A percentile compares a stretch with the other conserved stretches of the same genome.
These are phyloP conservation scores for Bombus polaris DNA, from an alignment of 1,140 invertebrate genomes.

Conservation along the genomic window DNA sequence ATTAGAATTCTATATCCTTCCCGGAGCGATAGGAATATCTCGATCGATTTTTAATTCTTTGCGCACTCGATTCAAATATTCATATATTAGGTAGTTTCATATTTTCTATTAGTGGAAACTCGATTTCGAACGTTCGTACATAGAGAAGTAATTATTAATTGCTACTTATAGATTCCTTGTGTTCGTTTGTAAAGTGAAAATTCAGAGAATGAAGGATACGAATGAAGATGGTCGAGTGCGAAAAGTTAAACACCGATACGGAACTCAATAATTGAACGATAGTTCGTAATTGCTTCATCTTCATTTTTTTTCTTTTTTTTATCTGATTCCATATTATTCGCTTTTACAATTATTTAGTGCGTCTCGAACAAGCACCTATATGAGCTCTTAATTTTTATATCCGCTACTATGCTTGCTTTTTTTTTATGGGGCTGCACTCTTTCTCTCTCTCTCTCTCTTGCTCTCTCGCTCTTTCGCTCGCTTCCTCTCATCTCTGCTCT, in stretches of 20 bases:
- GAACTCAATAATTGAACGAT: slow-evolving; percentile 50
- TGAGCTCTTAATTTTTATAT: slow-evolving; percentile 43
- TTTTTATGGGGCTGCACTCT: slow-evolving; percentile 7
- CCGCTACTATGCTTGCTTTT: slow-evolving; percentile 42
- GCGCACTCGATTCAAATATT: slow-evolving; percentile 1
- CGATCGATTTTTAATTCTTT: slow-evolving; percentile 23
- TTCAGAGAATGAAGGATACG: neutral
- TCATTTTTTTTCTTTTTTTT: neutral
- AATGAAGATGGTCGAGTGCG: neutral
- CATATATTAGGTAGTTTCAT: neutral
- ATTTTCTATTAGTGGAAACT: neutral
- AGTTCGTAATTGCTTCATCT: slow-evolving; percentile 42
- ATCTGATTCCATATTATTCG: slow-evolving; percentile 39
- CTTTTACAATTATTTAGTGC: slow-evolving; percentile 43
- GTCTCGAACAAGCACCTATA: slow-evolving; percentile 48
- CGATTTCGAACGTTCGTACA: too few relatives aligned
- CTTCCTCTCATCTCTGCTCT: neutral
- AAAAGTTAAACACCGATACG: slow-evolving; percentile 30
- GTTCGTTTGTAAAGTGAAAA: neutral
- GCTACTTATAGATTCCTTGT: neutral
- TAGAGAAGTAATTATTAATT: neutral
- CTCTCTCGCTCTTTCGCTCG: neutral
- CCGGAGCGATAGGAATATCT: slow-evolving; percentile 35
- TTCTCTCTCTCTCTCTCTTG: neutral
- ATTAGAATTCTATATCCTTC: slow-evolving; percentile 11